Evolutionary conservation across 2,113 vertebrate genomes (phyloP).

Genomic region (Gallinago jamesoni): DNA sequence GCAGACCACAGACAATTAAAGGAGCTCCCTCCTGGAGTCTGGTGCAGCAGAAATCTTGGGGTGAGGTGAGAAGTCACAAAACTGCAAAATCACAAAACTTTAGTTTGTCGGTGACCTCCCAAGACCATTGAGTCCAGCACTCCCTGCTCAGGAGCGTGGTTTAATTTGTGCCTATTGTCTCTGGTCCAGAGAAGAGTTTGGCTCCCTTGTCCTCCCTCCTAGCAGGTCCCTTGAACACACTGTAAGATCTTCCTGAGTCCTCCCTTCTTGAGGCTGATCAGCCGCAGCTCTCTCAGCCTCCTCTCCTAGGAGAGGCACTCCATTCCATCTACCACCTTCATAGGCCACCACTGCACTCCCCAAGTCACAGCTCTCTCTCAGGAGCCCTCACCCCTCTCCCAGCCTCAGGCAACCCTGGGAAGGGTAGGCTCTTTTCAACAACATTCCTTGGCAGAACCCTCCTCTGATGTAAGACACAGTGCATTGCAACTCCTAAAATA

Average conservation of each 20-base stretch:
- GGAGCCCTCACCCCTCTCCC: no score
- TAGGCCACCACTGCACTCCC: not conserved
- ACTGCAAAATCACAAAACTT: not conserved
- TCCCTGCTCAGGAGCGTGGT: no score
- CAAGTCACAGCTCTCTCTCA: not conserved
- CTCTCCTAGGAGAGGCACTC: not conserved
- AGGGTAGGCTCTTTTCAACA: not conserved
- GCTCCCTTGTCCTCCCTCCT: not conserved
- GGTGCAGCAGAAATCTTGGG: not conserved
- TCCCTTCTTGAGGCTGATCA: not conserved
- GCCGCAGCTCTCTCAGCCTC: not conserved
- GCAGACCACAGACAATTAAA: not conserved
- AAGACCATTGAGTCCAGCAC: not conserved
- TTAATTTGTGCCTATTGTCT: not conserved
- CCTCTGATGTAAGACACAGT: not conserved
- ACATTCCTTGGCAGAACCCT: not conserved
- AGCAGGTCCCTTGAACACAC: not conserved
- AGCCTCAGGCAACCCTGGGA: not conserved
- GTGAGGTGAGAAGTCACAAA: not conserved
- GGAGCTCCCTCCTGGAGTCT: not conserved
- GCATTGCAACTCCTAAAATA: not conserved
- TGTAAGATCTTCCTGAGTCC: not conserved
- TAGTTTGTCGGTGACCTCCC: not conserved
- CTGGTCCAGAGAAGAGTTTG: not conserved
- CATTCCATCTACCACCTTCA: not conserved